Evolutionary conservation across 1,140 invertebrate genomes (phyloP).

Genomic region (Dreissena rostriformis): DNA sequence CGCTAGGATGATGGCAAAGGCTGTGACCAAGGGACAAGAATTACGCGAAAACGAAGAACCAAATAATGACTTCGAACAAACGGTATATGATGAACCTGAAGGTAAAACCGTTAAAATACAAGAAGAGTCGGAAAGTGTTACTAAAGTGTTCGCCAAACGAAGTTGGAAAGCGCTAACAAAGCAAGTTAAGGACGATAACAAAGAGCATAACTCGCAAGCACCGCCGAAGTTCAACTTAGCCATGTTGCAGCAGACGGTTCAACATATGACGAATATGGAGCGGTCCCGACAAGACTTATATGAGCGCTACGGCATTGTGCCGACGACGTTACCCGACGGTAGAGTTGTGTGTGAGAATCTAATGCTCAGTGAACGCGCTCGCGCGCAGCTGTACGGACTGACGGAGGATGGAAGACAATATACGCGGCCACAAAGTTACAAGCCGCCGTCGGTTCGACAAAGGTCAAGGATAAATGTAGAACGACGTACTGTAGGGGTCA

Average conservation of each 20-base stretch:
- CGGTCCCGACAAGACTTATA: conserved; percentile 65
- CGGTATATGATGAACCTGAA: background rate
- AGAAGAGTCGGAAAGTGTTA: conserved; percentile 21
- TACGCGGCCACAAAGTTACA: conserved; percentile 42
- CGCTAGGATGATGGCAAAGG: conserved; percentile 41
- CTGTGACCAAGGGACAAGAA: conserved; percentile 19
- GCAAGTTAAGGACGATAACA: conserved; percentile 58
- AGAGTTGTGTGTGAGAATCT: conserved; percentile 61
- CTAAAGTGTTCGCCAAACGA: conserved; percentile 58
- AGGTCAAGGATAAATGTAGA: conserved; percentile 25
- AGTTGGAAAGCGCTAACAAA: conserved; percentile 64
- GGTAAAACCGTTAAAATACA: too few relatives aligned
- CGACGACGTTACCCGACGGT: conserved; percentile 57
- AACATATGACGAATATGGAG: conserved; percentile 59
- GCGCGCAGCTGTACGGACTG: conserved; percentile 36
- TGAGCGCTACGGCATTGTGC: conserved; percentile 67
- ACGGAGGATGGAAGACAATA: conserved; percentile 34
- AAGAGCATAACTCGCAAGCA: conserved; percentile 52
- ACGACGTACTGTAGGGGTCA: background rate
- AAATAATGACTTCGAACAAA: background rate
- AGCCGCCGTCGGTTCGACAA: conserved; percentile 19
- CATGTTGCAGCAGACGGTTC: conserved; percentile 62
- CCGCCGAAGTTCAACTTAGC: conserved; percentile 58
- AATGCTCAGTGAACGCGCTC: conserved; percentile 68
- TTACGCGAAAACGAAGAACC: conserved; percentile 29